Evolutionary conservation across 2,113 vertebrate species (phyloP).

Genomic region (Apteryx mantelli): DNA sequence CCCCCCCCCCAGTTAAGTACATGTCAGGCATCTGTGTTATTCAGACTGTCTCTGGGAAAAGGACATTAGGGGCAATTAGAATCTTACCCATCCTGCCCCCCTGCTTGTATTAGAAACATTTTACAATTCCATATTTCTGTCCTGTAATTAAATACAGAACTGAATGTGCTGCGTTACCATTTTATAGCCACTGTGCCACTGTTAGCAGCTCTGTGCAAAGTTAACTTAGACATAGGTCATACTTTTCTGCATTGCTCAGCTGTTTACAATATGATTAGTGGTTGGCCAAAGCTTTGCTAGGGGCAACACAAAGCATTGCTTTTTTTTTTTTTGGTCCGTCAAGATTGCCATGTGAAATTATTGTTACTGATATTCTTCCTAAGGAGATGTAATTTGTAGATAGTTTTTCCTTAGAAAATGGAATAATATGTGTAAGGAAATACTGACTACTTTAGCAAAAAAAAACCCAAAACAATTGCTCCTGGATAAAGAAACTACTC

Average conservation of each 20-base stretch:
- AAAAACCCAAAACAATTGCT: neutral
- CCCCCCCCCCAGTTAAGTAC: accelerated
- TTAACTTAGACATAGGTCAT: conserved; percentile 17
- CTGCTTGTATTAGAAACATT: neutral
- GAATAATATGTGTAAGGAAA: conserved; percentile 48
- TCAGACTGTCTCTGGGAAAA: neutral
- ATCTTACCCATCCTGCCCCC: neutral
- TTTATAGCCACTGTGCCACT: neutral
- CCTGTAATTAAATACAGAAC: neutral
- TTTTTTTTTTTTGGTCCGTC: neutral
- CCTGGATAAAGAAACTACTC: conserved; percentile 35
- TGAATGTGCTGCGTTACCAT: conserved; percentile 3
- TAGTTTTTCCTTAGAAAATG: conserved; percentile 49
- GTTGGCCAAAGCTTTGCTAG: conserved; percentile 1
- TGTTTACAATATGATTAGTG: conserved; percentile 39
- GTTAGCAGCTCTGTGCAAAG: neutral
- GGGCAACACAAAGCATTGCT: neutral
- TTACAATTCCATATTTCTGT: conserved; percentile 10
- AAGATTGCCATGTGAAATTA: neutral
- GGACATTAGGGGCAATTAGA: neutral
- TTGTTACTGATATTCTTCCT: neutral
- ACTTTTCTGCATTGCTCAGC: conserved; percentile 30
- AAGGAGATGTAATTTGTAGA: conserved; percentile 23
- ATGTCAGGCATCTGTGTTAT: neutral
- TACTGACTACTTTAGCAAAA: conserved; percentile 47